Conservation (phyloP, 2,888 invertebrate genomes). For the Phengaris alcon region DNA sequence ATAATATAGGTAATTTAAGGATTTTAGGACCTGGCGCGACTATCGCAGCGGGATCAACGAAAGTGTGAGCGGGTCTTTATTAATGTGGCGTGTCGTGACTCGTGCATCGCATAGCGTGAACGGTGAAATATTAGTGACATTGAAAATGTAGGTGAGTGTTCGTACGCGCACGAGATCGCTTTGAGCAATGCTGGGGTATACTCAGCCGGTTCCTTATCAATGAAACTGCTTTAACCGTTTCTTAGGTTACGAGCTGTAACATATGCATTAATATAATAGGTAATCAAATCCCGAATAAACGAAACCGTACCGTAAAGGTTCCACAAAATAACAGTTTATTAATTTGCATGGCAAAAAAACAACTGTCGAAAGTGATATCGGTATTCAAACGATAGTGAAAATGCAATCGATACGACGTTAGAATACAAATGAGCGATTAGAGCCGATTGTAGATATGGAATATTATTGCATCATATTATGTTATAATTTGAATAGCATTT, state of each 20-base stretch:
- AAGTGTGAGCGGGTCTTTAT: conserved; percentile 29
- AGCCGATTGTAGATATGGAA: conserved; percentile 9
- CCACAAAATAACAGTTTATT: no score
- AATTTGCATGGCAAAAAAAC: conserved; percentile 37
- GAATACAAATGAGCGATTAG: conserved; percentile 58
- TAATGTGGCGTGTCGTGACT: conserved; percentile 32
- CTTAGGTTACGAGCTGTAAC: neutral
- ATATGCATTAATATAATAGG: neutral
- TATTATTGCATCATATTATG: conserved; percentile 12
- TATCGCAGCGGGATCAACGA: neutral
- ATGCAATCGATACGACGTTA: conserved; percentile 45
- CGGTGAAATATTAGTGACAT: conserved; percentile 41
- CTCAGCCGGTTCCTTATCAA: neutral
- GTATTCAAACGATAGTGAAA: conserved; percentile 75
- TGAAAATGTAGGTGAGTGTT: conserved; percentile 40
- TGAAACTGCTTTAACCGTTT: neutral
- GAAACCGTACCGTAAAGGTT: no score
- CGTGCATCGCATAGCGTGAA: conserved; percentile 36
- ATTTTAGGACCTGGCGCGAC: no score
- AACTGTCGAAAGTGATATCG: conserved; percentile 69
- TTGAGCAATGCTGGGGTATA: neutral
- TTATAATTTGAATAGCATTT: conserved; percentile 16
- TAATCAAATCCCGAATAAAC: no score
- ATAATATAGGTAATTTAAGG: no score
- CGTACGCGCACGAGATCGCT: conserved; percentile 15